These are phyloP conservation scores for Lissocephala sabroskyi DNA, from an alignment of 2,888 invertebrate species.

Conservation along the genomic window DNA sequence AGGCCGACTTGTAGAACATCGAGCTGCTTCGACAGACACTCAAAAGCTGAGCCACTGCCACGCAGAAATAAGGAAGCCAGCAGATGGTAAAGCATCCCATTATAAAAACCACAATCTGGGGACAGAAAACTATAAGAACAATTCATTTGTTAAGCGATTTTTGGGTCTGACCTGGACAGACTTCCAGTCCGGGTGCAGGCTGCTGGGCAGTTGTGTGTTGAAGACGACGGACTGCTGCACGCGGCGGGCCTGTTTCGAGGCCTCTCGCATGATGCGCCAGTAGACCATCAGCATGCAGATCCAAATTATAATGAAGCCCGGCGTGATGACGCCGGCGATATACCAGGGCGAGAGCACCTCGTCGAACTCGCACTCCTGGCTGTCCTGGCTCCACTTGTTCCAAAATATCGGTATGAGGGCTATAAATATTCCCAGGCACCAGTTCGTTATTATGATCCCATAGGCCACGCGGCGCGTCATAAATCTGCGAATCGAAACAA, in stretches of 20 bases:
- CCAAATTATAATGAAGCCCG: conserved; percentile 83
- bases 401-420: conserved; percentile 83
- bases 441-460: conserved; percentile 78
- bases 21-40: conserved; percentile 74
- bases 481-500: conserved; percentile 69
- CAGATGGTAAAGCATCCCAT: conserved; percentile 86
- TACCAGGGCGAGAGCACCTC: conserved; percentile 75
- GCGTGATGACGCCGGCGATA: conserved; percentile 76
- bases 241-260: conserved; percentile 80
- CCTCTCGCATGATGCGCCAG: conserved; percentile 85
- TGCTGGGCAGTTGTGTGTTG: conserved; percentile 70
- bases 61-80: conserved; percentile 86
- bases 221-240: conserved; percentile 77
- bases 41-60: conserved; percentile 78
- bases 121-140: too few relatives aligned
- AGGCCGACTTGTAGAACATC: conserved; percentile 77
- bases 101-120: conserved; percentile 85
- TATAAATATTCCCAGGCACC: conserved; percentile 79
- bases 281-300: conserved; percentile 83
- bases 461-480: conserved; percentile 81
- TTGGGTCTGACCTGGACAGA: conserved; percentile 82
- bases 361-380: conserved; percentile 79
- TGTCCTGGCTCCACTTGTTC: conserved; percentile 81
- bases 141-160: too few relatives aligned
- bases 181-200: conserved; percentile 78